Evolutionary conservation across 2,888 invertebrate genomes (phyloP).

Genomic region (Ennomos fuscantarius): DNA sequence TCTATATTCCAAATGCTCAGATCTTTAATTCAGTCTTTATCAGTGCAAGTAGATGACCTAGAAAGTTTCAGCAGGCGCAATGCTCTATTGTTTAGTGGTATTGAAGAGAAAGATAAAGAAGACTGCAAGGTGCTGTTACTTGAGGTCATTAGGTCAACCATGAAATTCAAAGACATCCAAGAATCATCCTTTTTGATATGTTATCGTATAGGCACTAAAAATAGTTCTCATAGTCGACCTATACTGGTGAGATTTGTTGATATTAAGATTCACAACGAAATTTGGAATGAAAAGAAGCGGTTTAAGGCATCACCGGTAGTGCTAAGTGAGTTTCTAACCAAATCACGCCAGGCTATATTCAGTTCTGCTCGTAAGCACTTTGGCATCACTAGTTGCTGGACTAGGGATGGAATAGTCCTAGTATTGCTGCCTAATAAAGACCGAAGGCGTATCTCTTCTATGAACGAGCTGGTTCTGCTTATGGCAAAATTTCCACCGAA

Average conservation of each 20-base stretch:
- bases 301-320: too few relatives aligned
- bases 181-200: neutral
- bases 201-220: neutral
- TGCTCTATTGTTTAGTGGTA: slow-evolving; percentile 8
- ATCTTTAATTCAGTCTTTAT: neutral
- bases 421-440: too few relatives aligned
- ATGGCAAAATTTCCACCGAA: too few relatives aligned
- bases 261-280: too few relatives aligned
- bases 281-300: too few relatives aligned
- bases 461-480: too few relatives aligned
- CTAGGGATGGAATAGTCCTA: too few relatives aligned
- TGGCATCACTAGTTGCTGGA: too few relatives aligned
- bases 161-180: neutral
- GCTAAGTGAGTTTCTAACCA: too few relatives aligned
- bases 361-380: too few relatives aligned
- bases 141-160: neutral
- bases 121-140: slow-evolving; percentile 1
- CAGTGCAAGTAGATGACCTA: slow-evolving; percentile 3
- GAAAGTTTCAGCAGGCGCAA: neutral
- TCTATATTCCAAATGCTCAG: neutral
- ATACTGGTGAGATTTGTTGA: slow-evolving; percentile 6
- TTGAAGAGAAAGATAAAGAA: neutral
- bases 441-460: too few relatives aligned
- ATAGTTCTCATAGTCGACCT: neutral
- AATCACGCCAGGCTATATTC: too few relatives aligned